Evolutionary conservation across 2,113 vertebrate species (phyloP).

Genomic region (Tachysurus vachellii): DNA sequence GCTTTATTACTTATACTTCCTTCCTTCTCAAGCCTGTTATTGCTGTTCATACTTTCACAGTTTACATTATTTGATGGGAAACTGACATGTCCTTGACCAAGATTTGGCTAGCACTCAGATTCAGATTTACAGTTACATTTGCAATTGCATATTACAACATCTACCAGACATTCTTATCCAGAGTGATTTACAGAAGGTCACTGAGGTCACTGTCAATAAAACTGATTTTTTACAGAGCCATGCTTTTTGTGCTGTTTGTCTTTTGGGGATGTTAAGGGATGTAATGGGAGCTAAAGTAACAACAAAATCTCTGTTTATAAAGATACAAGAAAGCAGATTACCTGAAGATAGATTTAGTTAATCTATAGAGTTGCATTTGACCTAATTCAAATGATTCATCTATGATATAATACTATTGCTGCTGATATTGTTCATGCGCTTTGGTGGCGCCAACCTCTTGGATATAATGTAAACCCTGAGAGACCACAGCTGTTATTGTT

Average conservation of each 20-base stretch:
- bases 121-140: constrained; percentile 1
- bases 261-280: neutral
- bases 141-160: neutral
- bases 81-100: neutral
- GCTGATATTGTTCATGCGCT: neutral
- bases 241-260: neutral
- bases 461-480: neutral
- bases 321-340: neutral
- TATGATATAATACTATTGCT: neutral
- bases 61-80: neutral
- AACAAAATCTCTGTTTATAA: neutral
- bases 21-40: neutral
- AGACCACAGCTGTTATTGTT: constrained; percentile 5
- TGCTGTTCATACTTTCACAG: neutral
- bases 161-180: neutral
- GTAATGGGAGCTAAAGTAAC: neutral
- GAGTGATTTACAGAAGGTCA: neutral
- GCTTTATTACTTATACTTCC: neutral
- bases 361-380: neutral
- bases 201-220: neutral
- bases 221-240: neutral
- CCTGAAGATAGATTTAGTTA: neutral
- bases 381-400: neutral
- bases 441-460: neutral
- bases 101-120: neutral